These are phyloP conservation scores for Dromococcyx pavoninus DNA, from an alignment of 2,797 vertebrate genomes.

Conservation along the genomic window DNA sequence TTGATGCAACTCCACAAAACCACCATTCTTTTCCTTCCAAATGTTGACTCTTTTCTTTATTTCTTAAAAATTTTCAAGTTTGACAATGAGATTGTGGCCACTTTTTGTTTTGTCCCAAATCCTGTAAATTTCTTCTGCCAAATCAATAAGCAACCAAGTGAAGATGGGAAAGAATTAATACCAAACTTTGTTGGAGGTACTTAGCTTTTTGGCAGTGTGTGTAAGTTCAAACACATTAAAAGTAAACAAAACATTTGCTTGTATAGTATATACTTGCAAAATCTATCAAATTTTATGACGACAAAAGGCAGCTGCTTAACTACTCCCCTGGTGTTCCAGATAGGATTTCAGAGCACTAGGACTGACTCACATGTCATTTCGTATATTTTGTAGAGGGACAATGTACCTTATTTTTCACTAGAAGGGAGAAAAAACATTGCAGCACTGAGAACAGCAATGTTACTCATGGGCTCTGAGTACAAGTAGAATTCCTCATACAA, in stretches of 20 bases:
- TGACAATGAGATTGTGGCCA: constrained; percentile 31
- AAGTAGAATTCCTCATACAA: not conserved
- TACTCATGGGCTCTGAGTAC: not conserved
- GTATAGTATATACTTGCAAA: constrained; percentile 29
- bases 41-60: constrained; percentile 3
- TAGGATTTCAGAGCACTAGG: constrained; percentile 15
- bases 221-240: constrained; percentile 34
- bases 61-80: constrained; percentile 5
- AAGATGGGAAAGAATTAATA: constrained; percentile 34
- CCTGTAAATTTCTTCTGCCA: constrained; percentile 19
- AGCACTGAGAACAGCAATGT: not conserved
- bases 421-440: not conserved
- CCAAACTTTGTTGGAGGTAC: constrained; percentile 40
- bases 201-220: constrained; percentile 41
- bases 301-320: constrained; percentile 47
- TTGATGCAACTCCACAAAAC: not conserved
- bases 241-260: constrained; percentile 67
- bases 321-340: constrained; percentile 34
- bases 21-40: not conserved
- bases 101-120: not conserved
- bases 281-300: constrained; percentile 52
- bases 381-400: not conserved
- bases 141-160: constrained; percentile 32
- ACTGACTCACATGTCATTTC: constrained; percentile 36
- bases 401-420: not conserved